Evolutionary conservation across 2,113 vertebrate species (phyloP).

Genomic region (Poecile atricapillus): DNA sequence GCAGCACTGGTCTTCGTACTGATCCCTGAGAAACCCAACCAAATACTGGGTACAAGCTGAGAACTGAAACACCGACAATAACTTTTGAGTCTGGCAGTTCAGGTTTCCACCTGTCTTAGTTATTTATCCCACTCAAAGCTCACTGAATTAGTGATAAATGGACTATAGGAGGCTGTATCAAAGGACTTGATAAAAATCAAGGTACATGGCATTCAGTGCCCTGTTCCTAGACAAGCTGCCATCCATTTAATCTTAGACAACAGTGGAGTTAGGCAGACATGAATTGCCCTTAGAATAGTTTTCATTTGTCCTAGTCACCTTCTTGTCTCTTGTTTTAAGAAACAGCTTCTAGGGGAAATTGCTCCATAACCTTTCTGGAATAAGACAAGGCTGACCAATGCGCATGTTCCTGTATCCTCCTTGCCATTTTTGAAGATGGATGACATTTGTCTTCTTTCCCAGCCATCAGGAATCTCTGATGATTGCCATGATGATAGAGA

Average conservation of each 20-base stretch:
- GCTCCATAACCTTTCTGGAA: background rate
- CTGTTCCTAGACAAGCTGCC: background rate
- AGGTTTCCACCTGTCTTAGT: background rate
- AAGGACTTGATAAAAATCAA: background rate
- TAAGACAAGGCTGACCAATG: background rate
- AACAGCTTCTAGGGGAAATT: background rate
- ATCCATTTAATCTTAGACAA: background rate
- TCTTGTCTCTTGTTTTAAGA: background rate
- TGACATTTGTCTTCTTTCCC: background rate
- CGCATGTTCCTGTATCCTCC: background rate
- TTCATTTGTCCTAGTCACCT: background rate
- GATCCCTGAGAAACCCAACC: background rate
- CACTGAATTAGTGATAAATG: background rate
- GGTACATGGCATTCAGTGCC: no score
- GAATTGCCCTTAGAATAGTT: background rate
- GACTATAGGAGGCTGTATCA: background rate
- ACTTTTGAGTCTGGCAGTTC: background rate
- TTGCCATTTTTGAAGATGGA: background rate
- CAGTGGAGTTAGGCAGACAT: background rate
- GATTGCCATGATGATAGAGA: background rate
- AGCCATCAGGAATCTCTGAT: background rate
- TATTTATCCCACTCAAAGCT: background rate
- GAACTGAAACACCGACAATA: background rate
- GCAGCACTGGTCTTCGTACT: fast-evolving
- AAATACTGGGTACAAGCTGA: background rate